A percentile compares a stretch with the other conserved stretches of the same genome.
phyloP scores from a whole-genome alignment of 2,888 invertebrate genomes.

The Therioaphis trifolii region DNA sequence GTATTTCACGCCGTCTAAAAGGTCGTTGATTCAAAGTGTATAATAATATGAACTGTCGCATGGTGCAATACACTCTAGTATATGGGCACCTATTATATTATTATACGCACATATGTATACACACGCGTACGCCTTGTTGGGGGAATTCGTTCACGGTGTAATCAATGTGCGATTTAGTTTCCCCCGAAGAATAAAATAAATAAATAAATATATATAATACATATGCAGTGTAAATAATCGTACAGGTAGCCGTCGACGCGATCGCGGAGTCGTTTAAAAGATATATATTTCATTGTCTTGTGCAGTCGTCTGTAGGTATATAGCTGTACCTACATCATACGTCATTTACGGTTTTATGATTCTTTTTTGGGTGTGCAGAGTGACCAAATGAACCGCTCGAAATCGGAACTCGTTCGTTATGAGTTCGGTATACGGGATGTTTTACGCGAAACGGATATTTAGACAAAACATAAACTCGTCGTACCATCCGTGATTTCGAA shows the following conservation, averaged over 20 bases:
- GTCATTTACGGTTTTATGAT: too few relatives aligned
- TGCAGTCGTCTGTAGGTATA: too few relatives aligned
- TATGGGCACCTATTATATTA: not conserved
- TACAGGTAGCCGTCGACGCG: slow-evolving; percentile 14
- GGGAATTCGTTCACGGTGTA: slow-evolving; percentile 53
- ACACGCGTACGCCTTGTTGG: not conserved
- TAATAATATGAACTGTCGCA: not conserved
- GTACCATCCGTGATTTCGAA: too few relatives aligned
- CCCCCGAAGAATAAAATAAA: slow-evolving; percentile 5
- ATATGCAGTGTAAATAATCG: not conserved
- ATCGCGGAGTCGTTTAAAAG: not conserved
- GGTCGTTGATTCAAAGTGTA: slow-evolving; percentile 44
- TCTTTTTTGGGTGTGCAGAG: too few relatives aligned
- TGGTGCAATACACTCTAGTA: not conserved
- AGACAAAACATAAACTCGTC: too few relatives aligned
- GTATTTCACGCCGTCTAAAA: too few relatives aligned
- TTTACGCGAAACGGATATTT: too few relatives aligned
- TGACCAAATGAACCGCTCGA: too few relatives aligned
- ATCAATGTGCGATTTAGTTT: slow-evolving; percentile 47
- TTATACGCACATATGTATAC: too few relatives aligned
- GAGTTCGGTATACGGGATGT: too few relatives aligned
- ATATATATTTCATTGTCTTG: not conserved
- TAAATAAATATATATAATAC: not conserved
- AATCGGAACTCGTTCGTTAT: too few relatives aligned
- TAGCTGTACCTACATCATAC: not conserved